Evolutionary conservation across 1,140 invertebrate species (phyloP).

Genomic region (Penaeus japonicus): DNA sequence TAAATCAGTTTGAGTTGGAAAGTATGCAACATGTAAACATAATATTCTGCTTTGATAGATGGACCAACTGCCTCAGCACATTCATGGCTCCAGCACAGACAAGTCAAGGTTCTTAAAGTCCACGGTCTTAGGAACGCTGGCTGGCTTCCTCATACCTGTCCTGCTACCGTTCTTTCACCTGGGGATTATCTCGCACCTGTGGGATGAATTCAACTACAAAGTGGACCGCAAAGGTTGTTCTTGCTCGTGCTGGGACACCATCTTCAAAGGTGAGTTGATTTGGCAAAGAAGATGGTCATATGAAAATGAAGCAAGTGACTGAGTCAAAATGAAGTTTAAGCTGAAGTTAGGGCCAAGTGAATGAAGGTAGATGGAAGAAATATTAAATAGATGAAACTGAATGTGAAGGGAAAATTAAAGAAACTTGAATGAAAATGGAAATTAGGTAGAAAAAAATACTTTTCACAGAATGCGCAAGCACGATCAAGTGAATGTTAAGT

Average conservation of each 20-base stretch:
- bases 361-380: no score
- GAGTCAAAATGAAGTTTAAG: no score
- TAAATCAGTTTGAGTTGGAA: no score
- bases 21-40: no score
- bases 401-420: no score
- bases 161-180: conserved; percentile 73
- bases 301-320: no score
- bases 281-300: background rate
- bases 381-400: no score
- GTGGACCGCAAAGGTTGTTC: conserved; percentile 75
- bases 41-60: background rate
- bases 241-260: conserved; percentile 83
- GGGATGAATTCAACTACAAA: conserved; percentile 74
- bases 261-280: conserved; percentile 76
- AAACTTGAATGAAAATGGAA: no score
- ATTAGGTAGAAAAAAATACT: no score
- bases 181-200: conserved; percentile 73
- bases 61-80: conserved; percentile 32
- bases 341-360: no score
- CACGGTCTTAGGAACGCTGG: background rate
- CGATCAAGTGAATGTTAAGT: no score
- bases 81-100: background rate
- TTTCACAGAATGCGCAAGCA: no score
- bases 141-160: conserved; percentile 64
- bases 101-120: background rate